Evolutionary conservation across 23 tunicate species (phyloP).

Genomic region (Styela plicata): DNA sequence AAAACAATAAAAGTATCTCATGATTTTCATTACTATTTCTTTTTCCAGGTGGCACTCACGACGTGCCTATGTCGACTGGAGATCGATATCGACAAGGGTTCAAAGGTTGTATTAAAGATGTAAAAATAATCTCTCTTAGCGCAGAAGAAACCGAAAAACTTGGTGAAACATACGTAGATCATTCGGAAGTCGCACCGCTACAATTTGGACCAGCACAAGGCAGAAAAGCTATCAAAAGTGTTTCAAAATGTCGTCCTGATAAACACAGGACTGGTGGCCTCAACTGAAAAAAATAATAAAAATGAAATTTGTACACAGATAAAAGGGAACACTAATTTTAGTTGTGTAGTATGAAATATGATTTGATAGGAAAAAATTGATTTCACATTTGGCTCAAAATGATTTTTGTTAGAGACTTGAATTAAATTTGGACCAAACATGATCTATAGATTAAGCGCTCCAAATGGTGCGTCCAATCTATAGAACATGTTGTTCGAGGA

Average conservation of each 20-base stretch:
- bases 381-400: too few species aligned
- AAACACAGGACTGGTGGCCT: conserved; percentile 12
- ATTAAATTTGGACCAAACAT: too few species aligned
- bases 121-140: conserved; percentile 48
- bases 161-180: conserved; percentile 59
- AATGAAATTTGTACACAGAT: not conserved
- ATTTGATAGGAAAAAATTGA: too few species aligned
- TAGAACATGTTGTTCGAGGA: too few species aligned
- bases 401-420: too few species aligned
- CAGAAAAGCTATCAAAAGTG: not conserved
- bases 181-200: conserved; percentile 32
- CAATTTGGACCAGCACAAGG: conserved; percentile 53
- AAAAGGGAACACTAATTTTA: not conserved
- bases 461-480: too few species aligned
- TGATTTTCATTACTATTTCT: not conserved
- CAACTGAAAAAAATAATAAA: not conserved
- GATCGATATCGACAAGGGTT: conserved; percentile 72
- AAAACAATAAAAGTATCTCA: too few species aligned
- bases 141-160: conserved; percentile 32
- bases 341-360: too few species aligned
- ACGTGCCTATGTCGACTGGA: conserved; percentile 53
- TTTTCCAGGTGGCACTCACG: conserved; percentile 78
- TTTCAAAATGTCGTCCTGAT: conserved; percentile 13
- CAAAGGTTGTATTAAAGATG: conserved; percentile 57
- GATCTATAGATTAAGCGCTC: too few species aligned